Evolutionary conservation across 2,888 invertebrate species (phyloP).

Genomic region (Nezara viridula): DNA sequence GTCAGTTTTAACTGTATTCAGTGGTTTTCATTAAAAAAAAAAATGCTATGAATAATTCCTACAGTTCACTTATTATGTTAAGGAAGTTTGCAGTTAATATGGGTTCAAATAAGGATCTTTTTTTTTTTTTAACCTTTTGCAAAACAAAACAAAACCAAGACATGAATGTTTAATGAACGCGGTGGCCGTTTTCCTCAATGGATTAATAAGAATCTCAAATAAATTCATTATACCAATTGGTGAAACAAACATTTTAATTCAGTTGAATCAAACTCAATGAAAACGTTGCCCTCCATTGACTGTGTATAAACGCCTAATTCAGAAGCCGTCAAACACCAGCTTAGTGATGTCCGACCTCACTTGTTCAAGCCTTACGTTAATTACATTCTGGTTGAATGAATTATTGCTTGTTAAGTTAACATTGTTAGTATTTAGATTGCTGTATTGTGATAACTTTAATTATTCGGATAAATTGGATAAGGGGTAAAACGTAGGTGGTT

Average conservation of each 20-base stretch:
- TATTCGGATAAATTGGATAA: neutral
- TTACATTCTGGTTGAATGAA: neutral
- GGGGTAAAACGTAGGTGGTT: no score
- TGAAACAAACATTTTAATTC: slow-evolving; percentile 15
- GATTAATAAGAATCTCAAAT: neutral
- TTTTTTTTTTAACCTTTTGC: no score
- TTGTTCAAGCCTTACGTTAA: neutral
- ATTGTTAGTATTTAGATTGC: neutral
- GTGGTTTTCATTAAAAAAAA: no score
- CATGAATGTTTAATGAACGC: no score
- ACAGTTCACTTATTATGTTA: no score
- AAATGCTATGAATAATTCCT: no score
- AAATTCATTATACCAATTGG: neutral
- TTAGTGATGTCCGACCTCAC: neutral
- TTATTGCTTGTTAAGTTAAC: neutral
- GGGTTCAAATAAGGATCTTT: no score
- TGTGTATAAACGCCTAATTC: neutral
- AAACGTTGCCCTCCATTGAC: neutral
- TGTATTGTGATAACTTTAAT: neutral
- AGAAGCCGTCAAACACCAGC: neutral
- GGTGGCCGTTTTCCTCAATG: neutral
- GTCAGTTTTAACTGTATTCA: no score
- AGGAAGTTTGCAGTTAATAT: no score
- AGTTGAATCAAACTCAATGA: slow-evolving; percentile 16
- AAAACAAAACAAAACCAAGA: no score